Evolutionary conservation across 1,140 invertebrate species (phyloP).

Genomic region (Pseudomyrmex pallidus): DNA sequence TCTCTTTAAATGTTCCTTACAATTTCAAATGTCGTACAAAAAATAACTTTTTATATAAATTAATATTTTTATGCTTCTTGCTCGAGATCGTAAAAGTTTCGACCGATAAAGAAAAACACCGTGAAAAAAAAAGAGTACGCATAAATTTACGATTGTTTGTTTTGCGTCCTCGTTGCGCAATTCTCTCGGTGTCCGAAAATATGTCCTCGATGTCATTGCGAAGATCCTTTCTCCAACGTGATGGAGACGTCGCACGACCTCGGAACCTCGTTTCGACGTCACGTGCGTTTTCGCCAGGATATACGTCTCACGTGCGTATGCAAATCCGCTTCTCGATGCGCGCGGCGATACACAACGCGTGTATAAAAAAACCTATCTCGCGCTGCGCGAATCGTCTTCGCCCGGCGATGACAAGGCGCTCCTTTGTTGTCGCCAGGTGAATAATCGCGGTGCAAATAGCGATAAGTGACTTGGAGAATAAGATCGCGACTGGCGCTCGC

Average conservation of each 20-base stretch:
- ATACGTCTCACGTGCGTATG: constrained; percentile 26
- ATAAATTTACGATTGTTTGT: too few species aligned
- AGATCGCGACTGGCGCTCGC: constrained; percentile 16
- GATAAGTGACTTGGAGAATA: constrained; percentile 45
- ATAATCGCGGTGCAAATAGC: constrained; percentile 49
- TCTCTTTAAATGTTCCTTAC: background rate
- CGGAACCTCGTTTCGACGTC: constrained; percentile 35
- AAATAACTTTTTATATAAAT: too few species aligned
- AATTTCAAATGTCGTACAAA: background rate
- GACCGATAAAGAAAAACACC: background rate
- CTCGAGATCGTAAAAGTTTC: background rate
- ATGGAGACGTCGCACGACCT: constrained; percentile 51
- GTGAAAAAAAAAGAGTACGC: too few species aligned
- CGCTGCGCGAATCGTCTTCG: constrained; percentile 50
- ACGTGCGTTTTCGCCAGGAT: constrained; percentile 46
- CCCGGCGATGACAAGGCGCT: constrained; percentile 58
- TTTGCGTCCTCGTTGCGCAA: too few species aligned
- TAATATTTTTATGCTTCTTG: background rate
- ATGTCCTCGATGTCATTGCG: background rate
- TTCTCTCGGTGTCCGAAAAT: background rate
- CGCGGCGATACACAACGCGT: background rate
- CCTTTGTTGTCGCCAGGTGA: constrained; percentile 50
- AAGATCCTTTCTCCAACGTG: constrained; percentile 59
- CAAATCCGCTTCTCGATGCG: constrained; percentile 4
- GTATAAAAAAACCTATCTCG: background rate